Base-by-base conservation (phyloP, 1,140 invertebrate genomes). In the Zeugodacus cucurbitae region DNA sequence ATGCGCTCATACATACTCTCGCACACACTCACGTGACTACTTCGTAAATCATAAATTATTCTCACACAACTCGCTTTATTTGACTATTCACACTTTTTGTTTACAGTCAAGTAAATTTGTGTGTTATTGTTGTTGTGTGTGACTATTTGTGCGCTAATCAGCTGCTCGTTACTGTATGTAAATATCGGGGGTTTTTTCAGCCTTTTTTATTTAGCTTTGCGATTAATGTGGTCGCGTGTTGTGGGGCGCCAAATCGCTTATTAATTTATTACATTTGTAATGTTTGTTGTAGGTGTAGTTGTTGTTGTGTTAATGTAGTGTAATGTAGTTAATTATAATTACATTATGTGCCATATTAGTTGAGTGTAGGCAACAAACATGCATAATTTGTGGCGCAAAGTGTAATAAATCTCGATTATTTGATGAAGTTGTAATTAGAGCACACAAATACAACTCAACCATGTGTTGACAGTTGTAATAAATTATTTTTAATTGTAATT, bases 21-120 rank as follows among this genome's bases (percentile, higher is more conserved):
- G 10, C 29, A 29, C 11, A 1, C 41, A 20, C 62, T 87, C 58
- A 70, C 87, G 34, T 87, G 26, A 37, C 20, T 41, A 37, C 20
- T 41, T 62, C 26, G 67, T 67, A 87, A 87, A 67, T 86, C 85
- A 44, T 86, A 67, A 87, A 87, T 62, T 67, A 64, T 67, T 87
- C 22, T 22, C 58, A 62, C 58, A 62, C 58, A 59, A 58, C 4
- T 20, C 14, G 17, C 41, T 86, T 26, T 17, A 58, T 14, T 58
- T 58, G 34, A 14, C 74, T 29, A 8, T 86, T 59, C 29, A 59
- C 54, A 59, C 34, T 37, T 86, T 37, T 86, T 86, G 37, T 86
- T 86, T 44, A 82, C 48, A 41, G 29, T 26, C 3, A 29, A 17
- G 8, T 34, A 4, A 1, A 34, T 34, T 7, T 44, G 22, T 44